Percentiles rank a stretch among this genome's conserved stretches.
Evolutionary conservation across 2,797 vertebrate genomes (phyloP).

Genomic region (Coreius guichenoti): DNA sequence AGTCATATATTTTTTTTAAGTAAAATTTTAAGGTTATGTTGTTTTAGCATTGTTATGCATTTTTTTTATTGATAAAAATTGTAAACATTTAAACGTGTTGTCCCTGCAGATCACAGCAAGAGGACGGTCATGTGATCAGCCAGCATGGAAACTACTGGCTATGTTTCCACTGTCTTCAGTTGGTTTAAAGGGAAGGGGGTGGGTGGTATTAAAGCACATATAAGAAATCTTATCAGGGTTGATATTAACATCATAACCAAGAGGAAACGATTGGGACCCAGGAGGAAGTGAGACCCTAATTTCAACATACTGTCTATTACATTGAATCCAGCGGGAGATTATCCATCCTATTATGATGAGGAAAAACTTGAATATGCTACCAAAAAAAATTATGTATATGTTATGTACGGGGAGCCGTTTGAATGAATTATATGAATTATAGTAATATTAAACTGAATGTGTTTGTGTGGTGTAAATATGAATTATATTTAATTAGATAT

Average conservation of each 20-base stretch:
- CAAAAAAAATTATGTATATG: slow-evolving; percentile 56
- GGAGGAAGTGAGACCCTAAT: slow-evolving; percentile 64
- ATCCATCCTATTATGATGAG: slow-evolving; percentile 66
- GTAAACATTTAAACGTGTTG: background rate
- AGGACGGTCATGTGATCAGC: slow-evolving; percentile 59
- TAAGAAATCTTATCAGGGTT: slow-evolving; percentile 60
- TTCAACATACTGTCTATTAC: slow-evolving; percentile 79
- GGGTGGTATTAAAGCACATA: slow-evolving; percentile 63
- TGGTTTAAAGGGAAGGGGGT: slow-evolving; percentile 60
- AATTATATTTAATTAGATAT: slow-evolving; percentile 67
- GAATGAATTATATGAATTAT: slow-evolving; percentile 60
- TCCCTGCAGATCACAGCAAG: slow-evolving; percentile 63
- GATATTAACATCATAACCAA: slow-evolving; percentile 40
- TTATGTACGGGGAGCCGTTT: slow-evolving; percentile 53
- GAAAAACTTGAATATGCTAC: slow-evolving; percentile 67
- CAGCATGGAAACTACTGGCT: slow-evolving; percentile 71
- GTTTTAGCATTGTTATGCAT: background rate
- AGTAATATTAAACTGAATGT: slow-evolving; percentile 71
- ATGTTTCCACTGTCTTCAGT: slow-evolving; percentile 75
- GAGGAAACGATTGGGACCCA: slow-evolving; percentile 28
- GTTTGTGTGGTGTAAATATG: slow-evolving; percentile 81
- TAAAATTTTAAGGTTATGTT: background rate
- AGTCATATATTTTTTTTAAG: background rate
- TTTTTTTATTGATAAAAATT: background rate
- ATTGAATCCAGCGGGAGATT: slow-evolving; percentile 75